phyloP scores from a whole-genome alignment of 2,888 invertebrate species.

The Tipula lateralis region DNA sequence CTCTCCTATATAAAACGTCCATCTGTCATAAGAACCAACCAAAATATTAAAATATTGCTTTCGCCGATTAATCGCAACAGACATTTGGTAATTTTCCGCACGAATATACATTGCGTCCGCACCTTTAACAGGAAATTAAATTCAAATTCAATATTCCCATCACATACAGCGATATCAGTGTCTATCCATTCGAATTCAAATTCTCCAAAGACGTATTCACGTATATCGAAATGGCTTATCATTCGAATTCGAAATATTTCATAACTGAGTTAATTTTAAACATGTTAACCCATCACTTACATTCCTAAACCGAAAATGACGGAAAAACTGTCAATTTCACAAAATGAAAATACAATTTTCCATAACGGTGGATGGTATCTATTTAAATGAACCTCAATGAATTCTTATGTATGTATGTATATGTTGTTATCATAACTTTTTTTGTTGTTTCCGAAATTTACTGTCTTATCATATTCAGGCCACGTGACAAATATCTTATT shows the following conservation, averaged over 20 bases:
- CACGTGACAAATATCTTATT: slow-evolving; percentile 15
- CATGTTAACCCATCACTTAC: neutral
- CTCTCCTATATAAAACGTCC: too few relatives aligned
- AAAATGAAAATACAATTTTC: neutral
- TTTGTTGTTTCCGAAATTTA: neutral
- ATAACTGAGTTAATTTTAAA: neutral
- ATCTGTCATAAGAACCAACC: too few relatives aligned
- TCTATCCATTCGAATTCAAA: neutral
- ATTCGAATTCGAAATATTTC: neutral
- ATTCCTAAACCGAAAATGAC: neutral
- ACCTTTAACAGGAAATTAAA: too few relatives aligned
- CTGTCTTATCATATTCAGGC: slow-evolving; percentile 24
- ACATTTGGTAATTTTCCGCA: too few relatives aligned
- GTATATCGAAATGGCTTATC: neutral
- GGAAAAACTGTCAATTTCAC: neutral
- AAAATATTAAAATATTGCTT: too few relatives aligned
- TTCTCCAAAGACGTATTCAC: neutral
- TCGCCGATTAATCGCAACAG: too few relatives aligned
- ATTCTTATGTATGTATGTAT: neutral
- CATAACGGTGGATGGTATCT: neutral
- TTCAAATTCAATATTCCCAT: too few relatives aligned
- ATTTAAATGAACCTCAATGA: slow-evolving; percentile 19
- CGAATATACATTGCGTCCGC: too few relatives aligned
- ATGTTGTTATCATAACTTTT: neutral
- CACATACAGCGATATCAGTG: too few relatives aligned